phyloP scores from a whole-genome alignment of 2,797 vertebrate genomes.

The Lagodon rhomboides region DNA sequence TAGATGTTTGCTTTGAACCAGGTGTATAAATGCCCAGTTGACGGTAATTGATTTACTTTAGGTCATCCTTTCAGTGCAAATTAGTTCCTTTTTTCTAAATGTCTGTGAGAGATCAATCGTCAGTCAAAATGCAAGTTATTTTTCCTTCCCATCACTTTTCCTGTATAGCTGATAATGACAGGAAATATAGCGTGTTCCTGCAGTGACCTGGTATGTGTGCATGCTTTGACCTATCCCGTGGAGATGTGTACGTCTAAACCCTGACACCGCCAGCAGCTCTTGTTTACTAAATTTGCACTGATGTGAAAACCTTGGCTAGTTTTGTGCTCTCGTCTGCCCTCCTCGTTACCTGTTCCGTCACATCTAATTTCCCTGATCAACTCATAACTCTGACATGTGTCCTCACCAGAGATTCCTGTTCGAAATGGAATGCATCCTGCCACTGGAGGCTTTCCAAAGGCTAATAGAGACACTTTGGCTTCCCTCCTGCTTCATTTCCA shows the following conservation, averaged over 20 bases:
- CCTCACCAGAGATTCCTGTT: conserved; percentile 70
- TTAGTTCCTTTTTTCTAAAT: background rate
- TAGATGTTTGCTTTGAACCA: background rate
- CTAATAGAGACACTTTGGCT: conserved; percentile 85
- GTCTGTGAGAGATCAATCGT: background rate
- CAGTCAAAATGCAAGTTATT: background rate
- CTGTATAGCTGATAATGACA: background rate
- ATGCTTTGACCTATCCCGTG: background rate
- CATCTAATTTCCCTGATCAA: conserved; percentile 41
- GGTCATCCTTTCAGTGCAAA: background rate
- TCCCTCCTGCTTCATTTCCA: conserved; percentile 88
- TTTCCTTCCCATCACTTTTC: background rate
- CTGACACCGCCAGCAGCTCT: background rate
- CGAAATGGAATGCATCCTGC: conserved; percentile 68
- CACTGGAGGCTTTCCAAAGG: conserved; percentile 78
- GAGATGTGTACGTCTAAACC: background rate
- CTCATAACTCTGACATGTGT: conserved; percentile 31
- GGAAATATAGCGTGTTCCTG: background rate
- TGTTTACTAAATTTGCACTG: conserved; percentile 19
- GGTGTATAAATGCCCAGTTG: background rate
- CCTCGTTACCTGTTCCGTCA: conserved; percentile 43
- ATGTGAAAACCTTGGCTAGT: conserved; percentile 11
- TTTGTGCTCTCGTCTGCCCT: conserved; percentile 12
- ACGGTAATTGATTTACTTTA: background rate
- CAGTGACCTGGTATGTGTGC: background rate